Conservation (phyloP, 2,888 invertebrate genomes). For the Tolmerus cingulatus region DNA sequence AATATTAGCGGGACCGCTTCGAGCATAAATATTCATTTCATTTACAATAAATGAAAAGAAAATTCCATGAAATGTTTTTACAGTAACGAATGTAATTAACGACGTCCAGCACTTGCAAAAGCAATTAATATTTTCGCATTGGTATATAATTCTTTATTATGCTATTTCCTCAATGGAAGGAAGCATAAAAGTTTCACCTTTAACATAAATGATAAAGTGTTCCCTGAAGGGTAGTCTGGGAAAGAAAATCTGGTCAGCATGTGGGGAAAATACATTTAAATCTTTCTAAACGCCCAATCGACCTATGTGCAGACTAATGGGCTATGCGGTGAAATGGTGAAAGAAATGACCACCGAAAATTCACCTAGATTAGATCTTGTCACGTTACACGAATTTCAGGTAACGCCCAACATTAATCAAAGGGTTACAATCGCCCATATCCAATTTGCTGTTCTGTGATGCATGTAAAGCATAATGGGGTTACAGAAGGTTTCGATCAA, state of each 20-base stretch:
- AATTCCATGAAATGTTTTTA: not conserved
- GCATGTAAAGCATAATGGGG: not conserved
- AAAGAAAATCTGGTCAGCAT: not conserved
- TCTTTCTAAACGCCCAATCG: not conserved
- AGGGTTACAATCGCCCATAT: not conserved
- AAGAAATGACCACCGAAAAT: not conserved
- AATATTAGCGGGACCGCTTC: not conserved
- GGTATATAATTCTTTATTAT: not conserved
- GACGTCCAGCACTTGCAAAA: not conserved
- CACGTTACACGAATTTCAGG: not conserved
- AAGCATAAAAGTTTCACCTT: not conserved
- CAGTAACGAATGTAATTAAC: not conserved
- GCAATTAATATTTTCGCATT: not conserved
- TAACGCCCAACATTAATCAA: slow-evolving; percentile 2
- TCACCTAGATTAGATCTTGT: not conserved
- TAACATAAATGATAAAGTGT: not conserved
- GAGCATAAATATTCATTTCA: not conserved
- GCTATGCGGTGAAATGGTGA: not conserved
- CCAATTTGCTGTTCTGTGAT: not conserved
- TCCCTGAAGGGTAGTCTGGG: not conserved
- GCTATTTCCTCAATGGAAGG: not conserved
- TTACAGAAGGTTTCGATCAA: not conserved
- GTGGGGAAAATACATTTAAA: not conserved
- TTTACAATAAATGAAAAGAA: not conserved
- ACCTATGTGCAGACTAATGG: not conserved